A percentile compares a stretch with the other conserved stretches of the same genome.
phyloP scores from a whole-genome alignment of 1,140 invertebrate species.

The Nomia melanderi region DNA sequence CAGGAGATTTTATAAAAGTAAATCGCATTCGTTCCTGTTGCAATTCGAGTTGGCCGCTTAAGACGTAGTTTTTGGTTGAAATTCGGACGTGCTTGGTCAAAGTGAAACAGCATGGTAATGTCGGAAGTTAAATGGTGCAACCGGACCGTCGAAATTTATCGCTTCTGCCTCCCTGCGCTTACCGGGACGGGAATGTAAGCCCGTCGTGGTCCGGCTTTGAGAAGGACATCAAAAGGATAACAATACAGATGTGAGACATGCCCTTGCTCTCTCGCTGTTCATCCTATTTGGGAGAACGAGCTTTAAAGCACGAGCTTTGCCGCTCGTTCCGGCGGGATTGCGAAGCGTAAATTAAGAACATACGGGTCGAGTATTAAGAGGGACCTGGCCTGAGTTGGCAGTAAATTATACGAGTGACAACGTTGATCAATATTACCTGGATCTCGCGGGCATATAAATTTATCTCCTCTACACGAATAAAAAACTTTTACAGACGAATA shows the following conservation, averaged over 20 bases:
- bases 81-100: not conserved
- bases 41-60: too few species aligned
- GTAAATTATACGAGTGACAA: not conserved
- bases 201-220: constrained; percentile 64
- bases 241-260: constrained; percentile 60
- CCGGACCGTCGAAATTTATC: constrained; percentile 47
- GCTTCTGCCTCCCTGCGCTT: constrained; percentile 62
- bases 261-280: constrained; percentile 29
- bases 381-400: not conserved
- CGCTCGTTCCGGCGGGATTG: constrained; percentile 27
- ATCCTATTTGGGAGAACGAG: constrained; percentile 56
- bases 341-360: constrained; percentile 51
- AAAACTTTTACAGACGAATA: not conserved
- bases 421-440: not conserved
- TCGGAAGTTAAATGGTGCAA: not conserved
- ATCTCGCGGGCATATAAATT: not conserved
- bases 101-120: not conserved
- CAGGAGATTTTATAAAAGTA: too few species aligned
- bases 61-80: not conserved
- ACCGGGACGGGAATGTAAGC: constrained; percentile 62
- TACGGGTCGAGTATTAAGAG: constrained; percentile 11
- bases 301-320: constrained; percentile 55
- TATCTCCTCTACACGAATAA: not conserved
- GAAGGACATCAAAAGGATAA: constrained; percentile 73
- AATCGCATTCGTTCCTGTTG: too few species aligned